phyloP scores from a whole-genome alignment of 2,888 invertebrate genomes.

The Aphodius granarius region DNA sequence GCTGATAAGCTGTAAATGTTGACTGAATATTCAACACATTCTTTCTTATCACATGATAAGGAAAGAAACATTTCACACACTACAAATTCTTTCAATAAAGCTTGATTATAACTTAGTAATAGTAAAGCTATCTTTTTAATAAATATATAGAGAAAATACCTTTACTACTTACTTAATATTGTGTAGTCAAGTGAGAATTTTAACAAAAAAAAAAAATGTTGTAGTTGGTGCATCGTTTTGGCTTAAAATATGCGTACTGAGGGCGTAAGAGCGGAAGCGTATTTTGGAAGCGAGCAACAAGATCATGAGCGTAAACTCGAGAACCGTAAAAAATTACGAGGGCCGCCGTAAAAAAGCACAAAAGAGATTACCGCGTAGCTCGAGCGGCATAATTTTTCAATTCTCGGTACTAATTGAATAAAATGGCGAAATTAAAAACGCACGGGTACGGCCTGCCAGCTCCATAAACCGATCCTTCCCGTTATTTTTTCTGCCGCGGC shows the following conservation, averaged over 20 bases:
- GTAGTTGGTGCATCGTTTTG: too few species aligned
- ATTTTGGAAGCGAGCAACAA: not conserved
- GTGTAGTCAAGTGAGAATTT: too few species aligned
- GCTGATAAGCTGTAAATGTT: too few species aligned
- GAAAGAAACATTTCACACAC: too few species aligned
- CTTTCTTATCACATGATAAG: too few species aligned
- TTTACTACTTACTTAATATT: too few species aligned
- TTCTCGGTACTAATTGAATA: not conserved
- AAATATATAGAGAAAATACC: too few species aligned
- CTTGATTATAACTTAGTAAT: too few species aligned
- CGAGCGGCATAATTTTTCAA: not conserved
- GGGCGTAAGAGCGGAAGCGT: not conserved
- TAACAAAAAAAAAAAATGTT: too few species aligned
- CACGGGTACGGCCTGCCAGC: not conserved
- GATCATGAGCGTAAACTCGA: not conserved
- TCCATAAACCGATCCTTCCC: not conserved
- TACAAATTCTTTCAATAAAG: too few species aligned
- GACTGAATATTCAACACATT: too few species aligned
- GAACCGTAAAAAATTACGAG: not conserved
- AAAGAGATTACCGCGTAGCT: not conserved
- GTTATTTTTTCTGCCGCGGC: not conserved
- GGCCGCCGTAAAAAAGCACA: not conserved
- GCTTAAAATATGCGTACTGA: not conserved
- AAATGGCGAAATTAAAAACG: not conserved
- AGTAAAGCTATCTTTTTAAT: too few species aligned